Evolutionary conservation across 2,113 vertebrate genomes (phyloP).

Genomic region (Pedionomus torquatus): DNA sequence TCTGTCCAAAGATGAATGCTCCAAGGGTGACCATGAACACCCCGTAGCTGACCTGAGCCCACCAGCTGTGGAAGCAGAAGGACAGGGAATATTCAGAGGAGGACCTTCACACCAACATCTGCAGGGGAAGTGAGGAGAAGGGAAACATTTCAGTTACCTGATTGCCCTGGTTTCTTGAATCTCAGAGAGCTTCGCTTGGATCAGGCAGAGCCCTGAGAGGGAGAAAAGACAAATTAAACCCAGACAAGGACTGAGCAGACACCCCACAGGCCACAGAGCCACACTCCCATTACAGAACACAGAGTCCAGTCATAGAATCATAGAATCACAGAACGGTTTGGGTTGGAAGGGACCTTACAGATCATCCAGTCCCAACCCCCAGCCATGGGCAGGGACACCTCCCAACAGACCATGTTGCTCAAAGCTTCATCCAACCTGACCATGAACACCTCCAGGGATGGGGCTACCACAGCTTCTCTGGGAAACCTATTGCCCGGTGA

Average conservation of each 20-base stretch:
- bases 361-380: too few species aligned
- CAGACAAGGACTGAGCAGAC: background rate
- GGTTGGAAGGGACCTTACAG: too few species aligned
- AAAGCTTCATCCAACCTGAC: too few species aligned
- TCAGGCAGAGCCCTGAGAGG: conserved; percentile 87
- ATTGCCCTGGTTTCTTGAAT: conserved; percentile 83
- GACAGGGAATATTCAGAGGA: background rate
- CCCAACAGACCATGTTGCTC: too few species aligned
- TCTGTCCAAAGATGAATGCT: conserved; percentile 89
- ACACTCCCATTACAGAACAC: background rate
- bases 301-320: background rate
- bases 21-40: conserved; percentile 85
- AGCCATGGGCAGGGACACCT: too few species aligned
- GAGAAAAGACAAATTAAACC: background rate
- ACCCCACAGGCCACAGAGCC: background rate
- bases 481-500: too few species aligned
- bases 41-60: conserved; percentile 82
- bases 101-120: background rate
- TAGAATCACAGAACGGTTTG: too few species aligned
- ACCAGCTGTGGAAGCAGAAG: conserved; percentile 82
- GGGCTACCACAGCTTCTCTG: too few species aligned
- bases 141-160: conserved; percentile 77
- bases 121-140: background rate
- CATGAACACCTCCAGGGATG: too few species aligned
- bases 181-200: conserved; percentile 92